A percentile compares a stretch with the other conserved stretches of the same genome.
These are phyloP conservation scores for Thamnophis elegans DNA, from an alignment of 2,797 vertebrate genomes.

Conservation along the genomic window DNA sequence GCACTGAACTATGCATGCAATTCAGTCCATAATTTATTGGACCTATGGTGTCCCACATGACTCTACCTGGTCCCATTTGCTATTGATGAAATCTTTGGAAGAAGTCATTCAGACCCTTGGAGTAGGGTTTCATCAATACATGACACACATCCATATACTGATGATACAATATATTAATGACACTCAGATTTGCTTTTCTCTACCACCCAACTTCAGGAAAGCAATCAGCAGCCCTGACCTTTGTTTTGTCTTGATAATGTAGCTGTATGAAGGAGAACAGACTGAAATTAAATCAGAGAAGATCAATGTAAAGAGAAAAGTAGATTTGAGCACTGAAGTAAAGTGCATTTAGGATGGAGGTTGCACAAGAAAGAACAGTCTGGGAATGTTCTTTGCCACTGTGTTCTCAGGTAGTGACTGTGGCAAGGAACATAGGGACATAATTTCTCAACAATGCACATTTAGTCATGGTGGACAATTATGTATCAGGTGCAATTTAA, in stretches of 20 bases:
- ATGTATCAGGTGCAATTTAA: not conserved
- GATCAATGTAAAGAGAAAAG: not conserved
- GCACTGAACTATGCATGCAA: not conserved
- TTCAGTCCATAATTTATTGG: not conserved
- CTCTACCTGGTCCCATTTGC: not conserved
- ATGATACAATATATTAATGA: not conserved
- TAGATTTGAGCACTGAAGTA: not conserved
- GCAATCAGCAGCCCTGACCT: not conserved
- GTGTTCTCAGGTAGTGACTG: not conserved
- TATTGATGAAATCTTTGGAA: not conserved
- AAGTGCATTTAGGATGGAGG: not conserved
- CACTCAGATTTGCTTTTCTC: not conserved
- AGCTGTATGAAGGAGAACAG: not conserved
- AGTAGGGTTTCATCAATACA: not conserved
- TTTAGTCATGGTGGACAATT: not conserved
- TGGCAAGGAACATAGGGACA: not conserved
- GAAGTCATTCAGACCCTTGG: not conserved
- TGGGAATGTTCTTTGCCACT: not conserved
- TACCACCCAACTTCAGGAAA: not conserved
- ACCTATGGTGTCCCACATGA: not conserved
- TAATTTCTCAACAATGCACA: not conserved
- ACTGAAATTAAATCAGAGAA: not conserved
- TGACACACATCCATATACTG: not conserved
- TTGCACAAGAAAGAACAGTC: not conserved
- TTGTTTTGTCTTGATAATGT: not conserved